Evolutionary conservation across 2,113 vertebrate genomes (phyloP).

Genomic region (Coreoperca whiteheadi): DNA sequence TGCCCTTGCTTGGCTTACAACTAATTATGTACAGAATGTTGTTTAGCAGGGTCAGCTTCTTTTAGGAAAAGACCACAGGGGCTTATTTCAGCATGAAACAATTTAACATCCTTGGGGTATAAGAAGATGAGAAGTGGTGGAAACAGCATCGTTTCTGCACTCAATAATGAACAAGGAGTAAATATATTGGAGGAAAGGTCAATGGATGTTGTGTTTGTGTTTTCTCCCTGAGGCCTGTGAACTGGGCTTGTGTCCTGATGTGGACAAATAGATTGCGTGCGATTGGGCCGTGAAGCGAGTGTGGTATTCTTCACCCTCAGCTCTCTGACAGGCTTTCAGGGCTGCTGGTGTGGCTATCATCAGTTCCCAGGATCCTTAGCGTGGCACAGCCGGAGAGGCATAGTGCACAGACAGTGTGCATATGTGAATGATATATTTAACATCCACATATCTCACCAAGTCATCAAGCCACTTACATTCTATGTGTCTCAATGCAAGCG

Average conservation of each 20-base stretch:
- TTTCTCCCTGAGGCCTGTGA: conserved; percentile 31
- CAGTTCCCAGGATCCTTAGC: conserved; percentile 14
- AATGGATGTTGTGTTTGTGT: conserved; percentile 21
- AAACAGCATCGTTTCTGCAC: not conserved
- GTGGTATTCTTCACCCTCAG: conserved; percentile 14
- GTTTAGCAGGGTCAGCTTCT: not conserved
- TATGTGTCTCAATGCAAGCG: not conserved
- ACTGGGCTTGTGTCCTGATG: conserved; percentile 39
- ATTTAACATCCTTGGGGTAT: not conserved
- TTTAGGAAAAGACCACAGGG: not conserved
- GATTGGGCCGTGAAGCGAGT: conserved; percentile 26
- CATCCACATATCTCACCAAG: not conserved
- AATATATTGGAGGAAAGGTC: conserved; percentile 35
- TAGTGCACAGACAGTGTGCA: not conserved
- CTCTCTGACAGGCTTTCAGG: conserved; percentile 8
- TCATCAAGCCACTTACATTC: not conserved
- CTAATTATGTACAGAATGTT: not conserved
- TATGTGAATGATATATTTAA: conserved; percentile 53
- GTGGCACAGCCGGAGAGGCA: conserved; percentile 20
- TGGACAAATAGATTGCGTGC: conserved; percentile 43
- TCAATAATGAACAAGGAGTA: conserved; percentile 9
- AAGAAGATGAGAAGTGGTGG: conserved; percentile 1
- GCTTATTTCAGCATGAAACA: not conserved
- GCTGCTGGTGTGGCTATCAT: not conserved
- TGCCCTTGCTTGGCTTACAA: not conserved